phyloP scores from a whole-genome alignment of 2,888 invertebrate species.

The Globia sparganii region DNA sequence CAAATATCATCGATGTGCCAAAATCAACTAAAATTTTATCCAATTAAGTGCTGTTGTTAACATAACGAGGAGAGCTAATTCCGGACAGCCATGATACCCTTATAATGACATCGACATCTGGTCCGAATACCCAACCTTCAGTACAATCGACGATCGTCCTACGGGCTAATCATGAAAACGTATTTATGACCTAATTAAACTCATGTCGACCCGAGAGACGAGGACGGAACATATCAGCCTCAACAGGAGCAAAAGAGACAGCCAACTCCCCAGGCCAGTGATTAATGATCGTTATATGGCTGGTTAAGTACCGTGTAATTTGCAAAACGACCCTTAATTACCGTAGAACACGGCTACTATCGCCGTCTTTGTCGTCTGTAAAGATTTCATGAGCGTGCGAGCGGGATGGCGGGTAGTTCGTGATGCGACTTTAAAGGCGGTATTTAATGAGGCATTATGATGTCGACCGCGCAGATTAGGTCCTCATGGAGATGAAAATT shows the following conservation, averaged over 20 bases:
- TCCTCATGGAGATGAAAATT: conserved; percentile 85
- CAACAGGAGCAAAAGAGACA: conserved; percentile 75
- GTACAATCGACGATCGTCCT: conserved; percentile 73
- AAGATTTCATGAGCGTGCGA: conserved; percentile 70
- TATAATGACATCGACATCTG: conserved; percentile 81
- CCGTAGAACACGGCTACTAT: conserved; percentile 88
- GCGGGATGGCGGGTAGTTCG: conserved; percentile 76
- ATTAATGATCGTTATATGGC: conserved; percentile 93
- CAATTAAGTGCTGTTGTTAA: conserved; percentile 70
- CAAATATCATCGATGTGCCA: conserved; percentile 48
- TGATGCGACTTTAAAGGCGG: conserved; percentile 85
- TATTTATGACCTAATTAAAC: conserved; percentile 91
- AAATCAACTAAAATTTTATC: conserved; percentile 58
- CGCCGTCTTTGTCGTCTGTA: conserved; percentile 80
- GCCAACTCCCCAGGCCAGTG: conserved; percentile 83
- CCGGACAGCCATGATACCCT: conserved; percentile 69
- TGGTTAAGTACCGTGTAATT: conserved; percentile 94
- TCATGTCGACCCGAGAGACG: conserved; percentile 81
- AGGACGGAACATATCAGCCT: conserved; percentile 68
- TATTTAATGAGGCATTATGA: conserved; percentile 90
- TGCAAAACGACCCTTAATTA: conserved; percentile 94
- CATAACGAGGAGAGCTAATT: conserved; percentile 73
- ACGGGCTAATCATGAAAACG: conserved; percentile 88
- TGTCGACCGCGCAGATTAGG: conserved; percentile 89
- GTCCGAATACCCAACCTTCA: conserved; percentile 73